Base-by-base conservation (phyloP, 2,797 vertebrate species). In the Antrozous pallidus region DNA sequence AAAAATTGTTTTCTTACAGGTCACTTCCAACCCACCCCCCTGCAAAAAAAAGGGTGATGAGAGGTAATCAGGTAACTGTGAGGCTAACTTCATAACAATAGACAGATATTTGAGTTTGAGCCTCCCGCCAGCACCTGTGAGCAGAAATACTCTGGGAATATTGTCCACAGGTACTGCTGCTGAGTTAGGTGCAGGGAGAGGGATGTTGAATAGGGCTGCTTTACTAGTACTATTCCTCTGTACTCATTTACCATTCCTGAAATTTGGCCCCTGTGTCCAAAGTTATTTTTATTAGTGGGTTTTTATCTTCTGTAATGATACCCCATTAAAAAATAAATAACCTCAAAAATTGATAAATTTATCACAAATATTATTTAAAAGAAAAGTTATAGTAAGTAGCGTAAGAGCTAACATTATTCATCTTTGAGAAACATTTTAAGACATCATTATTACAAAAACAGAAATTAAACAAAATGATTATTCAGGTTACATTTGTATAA, bases 251-350 rank as follows among this genome's bases (percentile, higher is more conserved):
- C 9, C 38, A 65, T n/a, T 84, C 51, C 71, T 49, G 20, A 71
- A 40, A 70, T 88, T 36, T 28, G 63, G 7, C 9, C 3, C 16
- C 33, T 28, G 3, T n/a, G 11, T 40, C 33, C 31, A 63, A 82
- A 65, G 17, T 17, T 33, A 93, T 9, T 40, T 65, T 90, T 56
- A 49, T 71, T 16, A 71, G n/a, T 56, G 18, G 6, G 10, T 40
- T 54, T 75, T 33, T 94, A 28, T 36, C 12, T 20, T 82, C 36
- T 38, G 28, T 63, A 74, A 42, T 78, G 22, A 73, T 47, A 74
- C 6, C 56, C 7, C 31, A 58, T 75, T 85, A 61, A 93, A 91
- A 93, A 93, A 42, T 45, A 95, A 93, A 63, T 74, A 49, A 12
- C 40, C 11, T 90, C 49, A 61, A 51, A 83, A 92, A 56, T 40